Percentiles rank a stretch among this genome's conserved stretches.
phyloP scores from a whole-genome alignment of 2,888 invertebrate genomes.

The Augiades crinisus region DNA sequence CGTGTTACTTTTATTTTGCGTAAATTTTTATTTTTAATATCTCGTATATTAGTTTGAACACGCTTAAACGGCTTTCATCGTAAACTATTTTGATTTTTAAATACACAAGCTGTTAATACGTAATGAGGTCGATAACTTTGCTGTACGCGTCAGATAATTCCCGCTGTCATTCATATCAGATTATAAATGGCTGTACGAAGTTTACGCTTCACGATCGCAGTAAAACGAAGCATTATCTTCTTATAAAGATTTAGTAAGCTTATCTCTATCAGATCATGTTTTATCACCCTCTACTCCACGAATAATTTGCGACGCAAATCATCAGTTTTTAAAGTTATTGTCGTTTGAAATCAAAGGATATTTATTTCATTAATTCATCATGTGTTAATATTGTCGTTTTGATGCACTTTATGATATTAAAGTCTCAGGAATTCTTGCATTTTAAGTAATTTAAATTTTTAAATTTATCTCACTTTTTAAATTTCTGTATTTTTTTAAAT shows the following conservation, averaged over 20 bases:
- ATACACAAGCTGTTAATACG: neutral
- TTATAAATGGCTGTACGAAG: constrained; percentile 6
- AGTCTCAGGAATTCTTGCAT: too few species aligned
- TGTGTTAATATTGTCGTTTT: constrained; percentile 10
- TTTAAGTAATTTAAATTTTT: neutral
- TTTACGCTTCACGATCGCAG: constrained; percentile 23
- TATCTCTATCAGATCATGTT: constrained; percentile 30
- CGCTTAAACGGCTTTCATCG: constrained; percentile 64
- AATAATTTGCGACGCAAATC: constrained; percentile 40
- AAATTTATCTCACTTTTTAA: neutral
- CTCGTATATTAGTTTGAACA: constrained; percentile 35
- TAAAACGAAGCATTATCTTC: constrained; percentile 10
- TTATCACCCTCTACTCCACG: constrained; percentile 29
- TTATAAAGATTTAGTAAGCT: constrained; percentile 38
- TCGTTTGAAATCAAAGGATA: constrained; percentile 1
- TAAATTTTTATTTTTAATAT: constrained; percentile 22
- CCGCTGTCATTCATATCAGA: neutral
- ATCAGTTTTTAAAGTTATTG: constrained; percentile 7
- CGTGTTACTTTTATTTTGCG: constrained; percentile 38
- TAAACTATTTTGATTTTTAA: constrained; percentile 16
- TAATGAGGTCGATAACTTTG: neutral
- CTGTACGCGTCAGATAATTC: neutral
- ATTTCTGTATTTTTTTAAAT: neutral
- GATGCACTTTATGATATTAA: neutral
- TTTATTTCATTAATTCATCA: constrained; percentile 8